Conservation (phyloP, 2,888 invertebrate genomes). For the Dicroscelio sp. region DNA sequence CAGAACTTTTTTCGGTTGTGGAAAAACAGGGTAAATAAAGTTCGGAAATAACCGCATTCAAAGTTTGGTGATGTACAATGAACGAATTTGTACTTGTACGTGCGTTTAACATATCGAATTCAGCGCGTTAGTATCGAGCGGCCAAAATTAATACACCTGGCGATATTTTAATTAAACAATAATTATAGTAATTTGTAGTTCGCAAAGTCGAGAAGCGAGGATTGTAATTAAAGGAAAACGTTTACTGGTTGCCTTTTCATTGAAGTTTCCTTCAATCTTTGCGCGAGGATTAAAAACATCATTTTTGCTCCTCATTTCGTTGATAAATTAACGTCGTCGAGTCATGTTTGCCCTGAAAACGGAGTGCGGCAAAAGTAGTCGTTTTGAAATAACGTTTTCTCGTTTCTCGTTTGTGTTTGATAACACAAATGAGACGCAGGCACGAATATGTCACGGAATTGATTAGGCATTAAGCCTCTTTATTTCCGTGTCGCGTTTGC, state of each 20-base stretch:
- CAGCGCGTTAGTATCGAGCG: no score
- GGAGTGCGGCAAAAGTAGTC: neutral
- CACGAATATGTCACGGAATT: constrained; percentile 72
- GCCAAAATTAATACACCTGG: neutral
- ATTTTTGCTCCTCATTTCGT: neutral
- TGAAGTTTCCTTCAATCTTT: neutral
- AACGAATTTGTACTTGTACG: constrained; percentile 33
- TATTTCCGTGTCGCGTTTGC: constrained; percentile 76
- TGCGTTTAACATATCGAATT: constrained; percentile 14
- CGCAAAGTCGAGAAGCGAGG: neutral
- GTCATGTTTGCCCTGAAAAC: neutral
- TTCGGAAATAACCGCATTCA: constrained; percentile 68
- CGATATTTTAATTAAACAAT: constrained; percentile 52
- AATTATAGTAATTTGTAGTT: constrained; percentile 34
- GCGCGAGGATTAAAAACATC: neutral
- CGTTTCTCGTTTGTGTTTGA: constrained; percentile 6
- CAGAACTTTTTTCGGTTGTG: constrained; percentile 53
- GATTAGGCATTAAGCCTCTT: constrained; percentile 71
- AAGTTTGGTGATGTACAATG: constrained; percentile 57
- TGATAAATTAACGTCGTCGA: neutral
- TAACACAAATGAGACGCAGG: constrained; percentile 43
- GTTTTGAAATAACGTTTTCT: neutral
- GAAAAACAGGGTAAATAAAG: constrained; percentile 60
- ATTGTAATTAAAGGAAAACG: constrained; percentile 21
- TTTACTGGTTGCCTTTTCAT: neutral